phyloP scores from a whole-genome alignment of 2,888 invertebrate species.

The Criorhina ranunculi region DNA sequence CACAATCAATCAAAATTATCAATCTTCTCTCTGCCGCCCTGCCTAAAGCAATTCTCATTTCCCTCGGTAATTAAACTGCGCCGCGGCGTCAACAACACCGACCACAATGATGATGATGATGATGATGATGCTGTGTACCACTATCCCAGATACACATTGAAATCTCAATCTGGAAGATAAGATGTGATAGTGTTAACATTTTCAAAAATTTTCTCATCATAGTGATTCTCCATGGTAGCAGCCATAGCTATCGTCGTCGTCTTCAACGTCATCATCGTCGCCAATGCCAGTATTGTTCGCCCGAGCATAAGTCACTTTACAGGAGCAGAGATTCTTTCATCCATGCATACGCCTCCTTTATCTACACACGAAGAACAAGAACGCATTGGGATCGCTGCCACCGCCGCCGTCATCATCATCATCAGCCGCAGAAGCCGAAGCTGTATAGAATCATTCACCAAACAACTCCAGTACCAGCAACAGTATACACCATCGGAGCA shows the following conservation, averaged over 20 bases:
- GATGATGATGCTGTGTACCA: constrained; percentile 28
- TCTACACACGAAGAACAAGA: constrained; percentile 58
- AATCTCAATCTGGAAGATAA: constrained; percentile 70
- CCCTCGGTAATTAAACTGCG: constrained; percentile 73
- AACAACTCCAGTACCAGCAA: constrained; percentile 57
- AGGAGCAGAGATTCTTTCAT: constrained; percentile 66
- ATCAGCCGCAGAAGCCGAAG: constrained; percentile 41
- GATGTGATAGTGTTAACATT: constrained; percentile 65
- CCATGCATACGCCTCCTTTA: constrained; percentile 74
- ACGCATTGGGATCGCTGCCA: constrained; percentile 35
- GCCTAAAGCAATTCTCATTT: constrained; percentile 50
- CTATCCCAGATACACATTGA: constrained; percentile 63
- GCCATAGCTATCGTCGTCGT: constrained; percentile 2
- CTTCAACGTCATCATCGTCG: constrained; percentile 9
- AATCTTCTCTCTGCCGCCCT: constrained; percentile 14
- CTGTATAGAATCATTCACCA: constrained; percentile 65
- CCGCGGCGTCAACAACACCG: constrained; percentile 63
- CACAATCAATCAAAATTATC: constrained; percentile 75
- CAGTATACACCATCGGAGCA: constrained; percentile 54
- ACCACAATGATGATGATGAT: constrained; percentile 12
- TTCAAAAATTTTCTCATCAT: constrained; percentile 63
- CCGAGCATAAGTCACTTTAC: constrained; percentile 72
- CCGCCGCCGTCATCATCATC: constrained; percentile 49
- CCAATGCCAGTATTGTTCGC: constrained; percentile 69
- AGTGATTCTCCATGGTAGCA: constrained; percentile 7